Evolutionary conservation across 2,797 vertebrate genomes (phyloP), one percentile per base, ranked within the genome.

Genomic region (Bovichtus variegatus): DNA sequence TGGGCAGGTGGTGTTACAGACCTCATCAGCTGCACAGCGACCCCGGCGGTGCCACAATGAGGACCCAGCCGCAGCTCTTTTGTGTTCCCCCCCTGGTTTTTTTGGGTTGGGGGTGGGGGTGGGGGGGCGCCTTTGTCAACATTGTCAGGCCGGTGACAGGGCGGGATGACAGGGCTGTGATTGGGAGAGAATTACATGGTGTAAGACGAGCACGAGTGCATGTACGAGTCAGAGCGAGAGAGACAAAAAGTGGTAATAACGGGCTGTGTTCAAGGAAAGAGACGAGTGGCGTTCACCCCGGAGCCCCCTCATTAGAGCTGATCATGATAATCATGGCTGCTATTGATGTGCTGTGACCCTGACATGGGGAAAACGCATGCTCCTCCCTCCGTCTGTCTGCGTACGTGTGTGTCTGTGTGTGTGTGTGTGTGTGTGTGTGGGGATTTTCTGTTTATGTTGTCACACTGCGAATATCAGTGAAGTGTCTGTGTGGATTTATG

Each of bases 251-350:
- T 57, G 80, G 80, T 91, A 93, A 93, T 92, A 88, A 89, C 89
- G 90, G 87, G 80, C 78, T 87, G 87, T 84, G 87, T 84, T 84
- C 61, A 82, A 85, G 79, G 72, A 69, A 67, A 62, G 70, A 81
- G 81, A 69, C 61, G 68, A 88, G 86, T 54, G 74, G 72, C 75
- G 65, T 75, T 90, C 90, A 80, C 85, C 83, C 81, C 68, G 12
- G 41, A 51, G 71, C 86, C 86, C 84, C 75, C 74, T 91, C 88
- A 90, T 93, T 92, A 90, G 47, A 79, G 81, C 81, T 86, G 87
- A 91, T 91, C 85, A 89, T 76, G 78, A 88, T 92, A 90, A 91
- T 91, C 86, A 86, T 16, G 74, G 82, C 81, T 69, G 80, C 83
- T 78, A 83, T 89, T 86, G 87, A 90, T 84, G 90, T 74, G 80